Evolutionary conservation across 1,140 invertebrate genomes (phyloP).

Genomic region (Aricia agestis): DNA sequence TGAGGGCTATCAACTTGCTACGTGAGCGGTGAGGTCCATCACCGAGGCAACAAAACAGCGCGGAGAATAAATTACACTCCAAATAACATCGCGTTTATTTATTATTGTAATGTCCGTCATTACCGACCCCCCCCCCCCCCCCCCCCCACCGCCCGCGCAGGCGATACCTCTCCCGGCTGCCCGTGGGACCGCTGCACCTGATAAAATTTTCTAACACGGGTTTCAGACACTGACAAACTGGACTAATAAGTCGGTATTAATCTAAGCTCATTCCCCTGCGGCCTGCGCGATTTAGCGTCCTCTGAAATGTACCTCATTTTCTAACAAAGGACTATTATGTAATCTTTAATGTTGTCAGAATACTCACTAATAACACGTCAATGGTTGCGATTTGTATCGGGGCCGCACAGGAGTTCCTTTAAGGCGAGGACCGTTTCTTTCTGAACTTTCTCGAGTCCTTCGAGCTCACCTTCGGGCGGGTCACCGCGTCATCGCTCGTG

Average conservation of each 20-base stretch:
- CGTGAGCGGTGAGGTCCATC: not conserved
- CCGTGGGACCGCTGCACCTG: not conserved
- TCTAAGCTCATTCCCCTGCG: not conserved
- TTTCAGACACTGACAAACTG: not conserved
- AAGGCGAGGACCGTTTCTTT: not conserved
- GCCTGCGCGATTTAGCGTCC: too few species aligned
- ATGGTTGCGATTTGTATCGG: too few species aligned
- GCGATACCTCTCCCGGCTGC: not conserved
- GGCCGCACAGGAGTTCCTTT: too few species aligned
- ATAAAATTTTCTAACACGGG: not conserved
- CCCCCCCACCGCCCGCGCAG: too few species aligned
- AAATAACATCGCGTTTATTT: conserved; percentile 22
- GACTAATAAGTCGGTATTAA: not conserved
- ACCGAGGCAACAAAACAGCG: conserved; percentile 1
- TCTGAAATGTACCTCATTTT: too few species aligned
- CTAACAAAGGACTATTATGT: too few species aligned
- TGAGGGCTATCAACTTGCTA: not conserved
- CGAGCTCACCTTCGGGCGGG: not conserved
- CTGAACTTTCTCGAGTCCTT: not conserved
- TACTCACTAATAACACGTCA: too few species aligned
- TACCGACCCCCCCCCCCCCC: not conserved
- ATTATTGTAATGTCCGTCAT: conserved; percentile 16
- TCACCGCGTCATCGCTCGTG: not conserved
- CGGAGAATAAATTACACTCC: conserved; percentile 17
- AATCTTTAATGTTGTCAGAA: too few species aligned